Evolutionary conservation across 1,140 invertebrate genomes (phyloP).

Genomic region (Heterodera carotae): DNA sequence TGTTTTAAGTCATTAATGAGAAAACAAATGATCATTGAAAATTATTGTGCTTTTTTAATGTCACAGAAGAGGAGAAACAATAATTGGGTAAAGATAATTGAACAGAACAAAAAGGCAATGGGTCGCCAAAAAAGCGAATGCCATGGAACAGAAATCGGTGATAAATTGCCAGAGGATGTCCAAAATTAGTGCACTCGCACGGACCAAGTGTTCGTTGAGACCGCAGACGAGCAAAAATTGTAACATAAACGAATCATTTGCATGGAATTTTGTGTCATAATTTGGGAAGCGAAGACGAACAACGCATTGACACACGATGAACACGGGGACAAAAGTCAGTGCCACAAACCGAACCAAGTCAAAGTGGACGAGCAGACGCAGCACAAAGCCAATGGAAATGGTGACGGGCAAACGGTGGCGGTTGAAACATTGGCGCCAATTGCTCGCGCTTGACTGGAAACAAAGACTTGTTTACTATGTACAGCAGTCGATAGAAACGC

Average conservation of each 20-base stretch:
- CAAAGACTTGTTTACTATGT: neutral
- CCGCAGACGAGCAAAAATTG: constrained; percentile 39
- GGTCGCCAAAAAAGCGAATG: constrained; percentile 16
- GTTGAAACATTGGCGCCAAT: constrained; percentile 11
- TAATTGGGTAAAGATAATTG: neutral
- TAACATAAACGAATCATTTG: constrained; percentile 20
- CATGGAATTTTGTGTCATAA: constrained; percentile 6
- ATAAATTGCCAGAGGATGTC: constrained; percentile 25
- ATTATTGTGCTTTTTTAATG: too few relatives aligned
- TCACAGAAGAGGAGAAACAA: neutral
- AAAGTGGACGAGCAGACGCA: constrained; percentile 29
- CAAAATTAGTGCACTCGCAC: constrained; percentile 19
- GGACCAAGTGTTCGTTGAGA: constrained; percentile 34
- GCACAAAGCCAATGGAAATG: constrained; percentile 18
- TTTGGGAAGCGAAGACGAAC: neutral
- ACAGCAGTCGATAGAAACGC: too few relatives aligned
- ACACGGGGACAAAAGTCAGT: constrained; percentile 29
- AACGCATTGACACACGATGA: constrained; percentile 8
- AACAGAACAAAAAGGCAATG: neutral
- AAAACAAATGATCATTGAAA: too few relatives aligned
- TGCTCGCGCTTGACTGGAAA: neutral
- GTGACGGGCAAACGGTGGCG: constrained; percentile 18
- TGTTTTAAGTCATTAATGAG: too few relatives aligned
- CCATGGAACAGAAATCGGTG: constrained; percentile 14
- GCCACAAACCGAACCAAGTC: constrained; percentile 9